Conservation (phyloP, 1,140 invertebrate species). For the Teleopsis dalmanni region DNA sequence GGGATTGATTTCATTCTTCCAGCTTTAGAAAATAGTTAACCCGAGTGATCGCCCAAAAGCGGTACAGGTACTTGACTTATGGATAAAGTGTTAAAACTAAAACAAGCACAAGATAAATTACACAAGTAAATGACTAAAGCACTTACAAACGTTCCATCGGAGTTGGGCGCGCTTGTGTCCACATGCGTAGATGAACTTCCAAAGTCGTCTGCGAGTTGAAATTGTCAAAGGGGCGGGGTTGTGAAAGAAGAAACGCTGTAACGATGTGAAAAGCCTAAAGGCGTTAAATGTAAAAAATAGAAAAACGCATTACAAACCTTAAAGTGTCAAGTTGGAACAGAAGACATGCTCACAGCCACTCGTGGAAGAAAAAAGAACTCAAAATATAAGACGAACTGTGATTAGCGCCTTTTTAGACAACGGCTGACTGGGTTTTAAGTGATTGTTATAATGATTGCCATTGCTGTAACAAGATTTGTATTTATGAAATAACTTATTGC, state of each 20-base stretch:
- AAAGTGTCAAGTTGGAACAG: background rate
- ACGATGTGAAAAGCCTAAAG: conserved; percentile 7
- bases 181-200: conserved; percentile 1
- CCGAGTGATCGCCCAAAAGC: no score
- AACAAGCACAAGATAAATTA: conserved; percentile 18
- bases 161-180: background rate
- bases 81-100: conserved; percentile 18
- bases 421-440: conserved; percentile 6
- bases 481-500: no score
- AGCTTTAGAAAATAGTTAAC: no score
- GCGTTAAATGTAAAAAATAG: conserved; percentile 2
- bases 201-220: background rate
- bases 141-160: no score
- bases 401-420: conserved; percentile 14
- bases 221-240: background rate
- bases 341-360: no score
- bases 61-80: no score
- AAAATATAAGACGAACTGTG: conserved; percentile 7
- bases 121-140: conserved; percentile 16
- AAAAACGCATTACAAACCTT: background rate
- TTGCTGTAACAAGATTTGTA: no score
- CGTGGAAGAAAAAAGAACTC: background rate
- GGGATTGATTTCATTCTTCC: no score
- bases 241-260: no score
- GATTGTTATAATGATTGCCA: no score